Percentiles rank a stretch among this genome's conserved stretches.
phyloP scores from a whole-genome alignment of 1,140 invertebrate species.

The Yoshiicerus persimilis region DNA sequence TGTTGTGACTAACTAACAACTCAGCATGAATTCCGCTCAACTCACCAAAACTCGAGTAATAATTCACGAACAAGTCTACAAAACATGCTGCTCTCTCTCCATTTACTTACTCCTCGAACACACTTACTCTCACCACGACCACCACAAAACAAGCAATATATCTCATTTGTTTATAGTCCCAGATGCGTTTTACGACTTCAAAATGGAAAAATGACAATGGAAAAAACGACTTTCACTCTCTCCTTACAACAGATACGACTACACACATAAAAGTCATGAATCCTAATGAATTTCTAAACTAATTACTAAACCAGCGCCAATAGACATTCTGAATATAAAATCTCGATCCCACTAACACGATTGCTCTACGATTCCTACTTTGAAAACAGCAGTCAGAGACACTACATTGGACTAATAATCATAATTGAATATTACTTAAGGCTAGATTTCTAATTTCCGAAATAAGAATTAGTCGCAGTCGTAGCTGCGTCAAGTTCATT shows the following conservation, averaged over 20 bases:
- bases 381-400: too few species aligned
- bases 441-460: background rate
- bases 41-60: background rate
- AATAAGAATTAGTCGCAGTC: background rate
- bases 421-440: background rate
- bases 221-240: constrained; percentile 8
- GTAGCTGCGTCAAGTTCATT: background rate
- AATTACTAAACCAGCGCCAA: background rate
- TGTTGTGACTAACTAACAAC: constrained; percentile 18
- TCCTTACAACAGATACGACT: background rate
- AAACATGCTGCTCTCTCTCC: constrained; percentile 21
- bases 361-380: background rate
- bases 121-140: constrained; percentile 10
- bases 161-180: constrained; percentile 25
- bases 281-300: background rate
- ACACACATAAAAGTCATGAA: constrained; percentile 14
- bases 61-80: constrained; percentile 26
- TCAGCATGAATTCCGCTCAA: constrained; percentile 5
- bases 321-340: background rate
- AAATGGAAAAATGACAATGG: constrained; percentile 17
- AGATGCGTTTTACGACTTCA: constrained; percentile 25
- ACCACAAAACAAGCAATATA: constrained; percentile 27
- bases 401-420: background rate
- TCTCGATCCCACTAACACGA: background rate
- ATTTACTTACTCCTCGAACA: background rate